A percentile compares a stretch with the other conserved stretches of the same genome.
These are phyloP conservation scores for Phodopus roborovskii DNA, from an alignment of 2,113 vertebrate species.

Conservation along the genomic window DNA sequence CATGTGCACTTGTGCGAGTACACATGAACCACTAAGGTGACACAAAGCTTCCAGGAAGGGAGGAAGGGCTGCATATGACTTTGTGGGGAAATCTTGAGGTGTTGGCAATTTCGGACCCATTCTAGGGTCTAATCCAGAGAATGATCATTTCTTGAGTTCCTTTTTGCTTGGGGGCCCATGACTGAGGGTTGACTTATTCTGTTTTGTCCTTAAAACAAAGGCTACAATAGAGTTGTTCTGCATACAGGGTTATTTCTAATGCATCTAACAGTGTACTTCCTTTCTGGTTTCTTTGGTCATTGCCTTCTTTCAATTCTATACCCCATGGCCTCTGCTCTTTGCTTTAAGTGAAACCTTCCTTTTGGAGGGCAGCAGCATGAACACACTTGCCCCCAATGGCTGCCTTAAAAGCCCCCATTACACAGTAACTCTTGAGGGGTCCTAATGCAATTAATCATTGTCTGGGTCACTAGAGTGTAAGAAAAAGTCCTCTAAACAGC, in stretches of 20 bases:
- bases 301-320: not conserved
- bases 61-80: not conserved
- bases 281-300: not conserved
- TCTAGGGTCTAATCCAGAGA: conserved; percentile 22
- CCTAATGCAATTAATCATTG: not conserved
- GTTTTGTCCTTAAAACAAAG: conserved; percentile 33
- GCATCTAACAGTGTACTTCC: not conserved
- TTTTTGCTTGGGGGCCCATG: conserved; percentile 35
- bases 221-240: conserved; percentile 18
- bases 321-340: not conserved
- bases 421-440: not conserved
- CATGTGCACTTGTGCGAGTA: fast-evolving
- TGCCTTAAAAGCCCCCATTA: not conserved
- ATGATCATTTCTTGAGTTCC: conserved; percentile 39
- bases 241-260: not conserved
- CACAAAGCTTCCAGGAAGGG: not conserved
- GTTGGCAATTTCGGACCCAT: not conserved
- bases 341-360: conserved; percentile 5
- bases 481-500: not conserved
- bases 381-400: not conserved
- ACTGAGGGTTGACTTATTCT: conserved; percentile 53
- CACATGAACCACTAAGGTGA: not conserved
- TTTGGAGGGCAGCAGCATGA: not conserved
- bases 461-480: not conserved
- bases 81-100: not conserved